Conservation (phyloP, 2,797 vertebrate species). For the Limnodromus scolopaceus region DNA sequence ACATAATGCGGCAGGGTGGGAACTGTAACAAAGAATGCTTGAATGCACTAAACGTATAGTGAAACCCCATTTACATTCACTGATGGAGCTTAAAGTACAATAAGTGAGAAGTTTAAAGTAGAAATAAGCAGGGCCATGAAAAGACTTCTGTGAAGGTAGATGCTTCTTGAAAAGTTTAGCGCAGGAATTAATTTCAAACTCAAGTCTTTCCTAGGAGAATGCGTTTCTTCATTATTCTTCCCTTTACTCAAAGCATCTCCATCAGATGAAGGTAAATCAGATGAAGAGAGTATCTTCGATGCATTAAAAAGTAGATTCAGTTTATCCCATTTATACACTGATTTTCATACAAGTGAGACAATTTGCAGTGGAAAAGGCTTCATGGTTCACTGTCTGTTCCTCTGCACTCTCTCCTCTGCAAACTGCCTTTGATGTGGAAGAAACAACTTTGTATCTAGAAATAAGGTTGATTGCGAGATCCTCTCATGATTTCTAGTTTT, state of each 20-base stretch:
- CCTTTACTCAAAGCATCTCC: conserved; percentile 39
- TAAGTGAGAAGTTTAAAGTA: conserved; percentile 78
- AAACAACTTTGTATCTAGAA: neutral
- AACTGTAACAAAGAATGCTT: conserved; percentile 80
- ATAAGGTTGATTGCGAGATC: neutral
- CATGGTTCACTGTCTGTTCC: neutral
- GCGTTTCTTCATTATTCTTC: conserved; percentile 27
- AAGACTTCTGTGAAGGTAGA: conserved; percentile 73
- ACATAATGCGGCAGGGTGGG: conserved; percentile 79
- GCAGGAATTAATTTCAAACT: conserved; percentile 71
- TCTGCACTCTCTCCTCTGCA: neutral
- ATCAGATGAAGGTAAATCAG: conserved; percentile 29
- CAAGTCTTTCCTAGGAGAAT: conserved; percentile 48
- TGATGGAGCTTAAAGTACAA: conserved; percentile 77
- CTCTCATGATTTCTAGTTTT: neutral
- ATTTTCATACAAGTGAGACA: conserved; percentile 32
- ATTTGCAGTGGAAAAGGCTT: neutral
- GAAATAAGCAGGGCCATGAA: conserved; percentile 76
- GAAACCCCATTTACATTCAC: conserved; percentile 81
- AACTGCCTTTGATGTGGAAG: neutral
- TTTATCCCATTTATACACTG: neutral
- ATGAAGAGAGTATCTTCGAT: conserved; percentile 24
- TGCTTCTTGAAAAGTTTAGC: conserved; percentile 74
- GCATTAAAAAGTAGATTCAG: neutral
- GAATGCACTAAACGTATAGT: conserved; percentile 81